Base-by-base conservation (phyloP, 2,113 vertebrate species). In the Pimephales promelas region DNA sequence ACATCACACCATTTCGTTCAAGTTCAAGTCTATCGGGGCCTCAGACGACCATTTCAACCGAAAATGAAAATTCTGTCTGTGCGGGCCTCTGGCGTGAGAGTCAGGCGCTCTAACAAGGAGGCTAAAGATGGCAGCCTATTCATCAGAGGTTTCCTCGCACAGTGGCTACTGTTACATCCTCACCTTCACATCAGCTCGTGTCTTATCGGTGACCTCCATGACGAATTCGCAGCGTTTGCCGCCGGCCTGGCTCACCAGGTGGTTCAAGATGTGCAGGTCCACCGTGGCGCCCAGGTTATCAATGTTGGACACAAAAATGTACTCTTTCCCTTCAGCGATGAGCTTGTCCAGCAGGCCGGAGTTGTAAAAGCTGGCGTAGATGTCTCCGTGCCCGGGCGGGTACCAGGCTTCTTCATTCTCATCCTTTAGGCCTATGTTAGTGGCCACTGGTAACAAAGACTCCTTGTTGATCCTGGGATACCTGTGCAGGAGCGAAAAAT, bases 151-250 rank as follows among this genome's bases (percentile, higher is more conserved):
- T n/a, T n/a, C n/a, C n/a, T n/a, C n/a, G n/a, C n/a, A n/a, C n/a
- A n/a, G n/a, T n/a, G n/a, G n/a, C n/a, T n/a, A n/a, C n/a, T n/a
- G n/a, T n/a, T n/a, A n/a, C n/a, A n/a, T n/a, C n/a, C n/a, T 93
- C 89, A 99, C 98, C 96, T 99, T 99, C 82, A 99, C 97, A 59
- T 99, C 98, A 0, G 98, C 97, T 56, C 97, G 89, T 24, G 98
- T 99, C 91, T 99, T 99, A 91, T 99, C 97, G 0, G 98, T 99
- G 91, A 99, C 98, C 92, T 99, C 98, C 98, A 99, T 99, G 90
- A 99, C 95, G 85, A 99, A 99, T 91, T 99, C 97, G 81, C 97
- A 98, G 88, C 95, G 95, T 71, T 92, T 95, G 72, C 95, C 96
- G 13, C 95, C 95, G 31, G 97, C 97, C 82, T 96, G 95, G 89